Conservation (phyloP, 2,113 vertebrate species). For the Paratilapia polleni region DNA sequence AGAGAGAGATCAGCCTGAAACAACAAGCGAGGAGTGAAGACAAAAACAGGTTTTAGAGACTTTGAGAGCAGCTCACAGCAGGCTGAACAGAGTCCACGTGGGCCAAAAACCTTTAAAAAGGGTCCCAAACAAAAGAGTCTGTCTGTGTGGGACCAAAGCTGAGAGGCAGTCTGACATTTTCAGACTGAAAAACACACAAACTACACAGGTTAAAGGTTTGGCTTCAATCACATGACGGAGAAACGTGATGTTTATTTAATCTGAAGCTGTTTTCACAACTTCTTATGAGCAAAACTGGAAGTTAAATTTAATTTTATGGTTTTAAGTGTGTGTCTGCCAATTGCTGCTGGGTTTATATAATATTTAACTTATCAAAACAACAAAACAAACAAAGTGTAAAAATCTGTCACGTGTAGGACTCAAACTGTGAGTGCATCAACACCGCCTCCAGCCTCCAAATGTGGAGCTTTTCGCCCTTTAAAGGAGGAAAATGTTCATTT, state of each 20-base stretch:
- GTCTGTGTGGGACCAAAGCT: not conserved
- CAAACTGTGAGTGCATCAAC: no score
- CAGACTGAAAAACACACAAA: not conserved
- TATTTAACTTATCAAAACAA: no score
- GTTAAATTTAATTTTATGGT: not conserved
- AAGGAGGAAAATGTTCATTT: no score
- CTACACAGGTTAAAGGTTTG: not conserved
- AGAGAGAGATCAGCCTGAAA: not conserved
- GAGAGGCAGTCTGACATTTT: not conserved
- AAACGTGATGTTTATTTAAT: not conserved
- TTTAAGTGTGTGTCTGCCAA: not conserved
- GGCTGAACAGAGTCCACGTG: not conserved
- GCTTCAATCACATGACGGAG: not conserved
- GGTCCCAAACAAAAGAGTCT: not conserved
- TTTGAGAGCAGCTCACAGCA: not conserved
- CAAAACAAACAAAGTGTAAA: no score
- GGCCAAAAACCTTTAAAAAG: not conserved
- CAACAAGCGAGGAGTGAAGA: not conserved
- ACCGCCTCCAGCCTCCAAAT: no score
- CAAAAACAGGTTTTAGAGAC: not conserved
- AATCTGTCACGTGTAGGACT: no score
- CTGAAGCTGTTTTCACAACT: not conserved
- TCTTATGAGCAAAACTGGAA: no score
- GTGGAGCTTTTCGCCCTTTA: no score
- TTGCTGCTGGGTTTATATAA: no score